phyloP scores from a whole-genome alignment of 1,140 invertebrate species.

The Hyphantria cunea region DNA sequence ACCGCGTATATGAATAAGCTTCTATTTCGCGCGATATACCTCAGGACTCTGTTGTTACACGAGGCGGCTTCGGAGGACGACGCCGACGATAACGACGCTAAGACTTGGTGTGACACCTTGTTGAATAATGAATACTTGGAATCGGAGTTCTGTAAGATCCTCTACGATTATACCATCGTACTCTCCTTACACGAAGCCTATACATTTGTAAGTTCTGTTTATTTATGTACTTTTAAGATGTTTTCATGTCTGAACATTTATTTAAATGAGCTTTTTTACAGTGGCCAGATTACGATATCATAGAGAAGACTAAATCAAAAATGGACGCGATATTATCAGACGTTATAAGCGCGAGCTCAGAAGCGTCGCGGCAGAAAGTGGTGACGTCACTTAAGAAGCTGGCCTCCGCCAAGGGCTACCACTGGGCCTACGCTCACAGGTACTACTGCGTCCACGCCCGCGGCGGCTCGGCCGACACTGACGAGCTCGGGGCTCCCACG shows the following conservation, averaged over 20 bases:
- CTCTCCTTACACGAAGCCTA: slow-evolving; percentile 46
- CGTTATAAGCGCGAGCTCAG: background rate
- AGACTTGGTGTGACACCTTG: slow-evolving; percentile 25
- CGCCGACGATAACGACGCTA: slow-evolving; percentile 14
- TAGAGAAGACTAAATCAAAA: slow-evolving; percentile 24
- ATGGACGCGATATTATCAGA: background rate
- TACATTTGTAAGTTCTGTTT: slow-evolving; percentile 53
- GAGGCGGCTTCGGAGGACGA: slow-evolving; percentile 16
- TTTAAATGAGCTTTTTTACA: slow-evolving; percentile 16
- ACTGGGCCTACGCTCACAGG: slow-evolving; percentile 50
- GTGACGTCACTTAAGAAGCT: background rate
- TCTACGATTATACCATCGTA: slow-evolving; percentile 49
- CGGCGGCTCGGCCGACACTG: background rate
- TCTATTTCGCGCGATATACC: slow-evolving; percentile 42
- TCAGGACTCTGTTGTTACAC: slow-evolving; percentile 39
- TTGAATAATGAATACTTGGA: slow-evolving; percentile 36
- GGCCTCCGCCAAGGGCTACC: slow-evolving; percentile 31
- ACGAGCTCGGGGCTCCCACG: slow-evolving; percentile 34
- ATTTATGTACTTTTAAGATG: background rate
- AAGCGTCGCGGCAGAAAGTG: background rate
- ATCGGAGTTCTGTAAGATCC: slow-evolving; percentile 32
- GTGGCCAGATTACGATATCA: slow-evolving; percentile 49
- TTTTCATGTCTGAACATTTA: background rate
- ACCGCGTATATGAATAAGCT: slow-evolving; percentile 29
- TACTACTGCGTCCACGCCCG: slow-evolving; percentile 1